phyloP scores from a whole-genome alignment of 2,797 vertebrate species.

The Argyrosomus regius region DNA sequence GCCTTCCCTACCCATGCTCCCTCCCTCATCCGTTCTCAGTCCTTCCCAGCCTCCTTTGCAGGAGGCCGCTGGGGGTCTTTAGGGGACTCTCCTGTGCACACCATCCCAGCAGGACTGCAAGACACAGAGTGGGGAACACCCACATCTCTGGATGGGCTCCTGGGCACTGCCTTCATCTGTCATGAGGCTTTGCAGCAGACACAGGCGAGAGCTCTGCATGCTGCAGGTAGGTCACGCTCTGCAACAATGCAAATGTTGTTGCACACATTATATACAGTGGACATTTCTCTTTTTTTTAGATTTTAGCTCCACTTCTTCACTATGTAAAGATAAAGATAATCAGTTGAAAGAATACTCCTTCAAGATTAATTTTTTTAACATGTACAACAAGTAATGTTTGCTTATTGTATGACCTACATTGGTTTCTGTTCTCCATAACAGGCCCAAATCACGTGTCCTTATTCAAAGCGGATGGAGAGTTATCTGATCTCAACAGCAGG shows the following conservation, averaged over 20 bases:
- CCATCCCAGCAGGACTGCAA: constrained; percentile 92
- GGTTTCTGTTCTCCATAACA: constrained; percentile 64
- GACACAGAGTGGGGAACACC: constrained; percentile 97
- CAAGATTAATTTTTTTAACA: not conserved
- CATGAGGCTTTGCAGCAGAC: constrained; percentile 90
- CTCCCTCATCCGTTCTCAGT: constrained; percentile 91
- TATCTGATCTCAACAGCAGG: constrained; percentile 90
- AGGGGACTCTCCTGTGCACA: constrained; percentile 87
- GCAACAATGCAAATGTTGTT: not conserved
- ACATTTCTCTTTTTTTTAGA: not conserved
- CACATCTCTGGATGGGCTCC: constrained; percentile 93
- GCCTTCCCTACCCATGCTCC: constrained; percentile 78
- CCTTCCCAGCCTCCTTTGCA: constrained; percentile 90
- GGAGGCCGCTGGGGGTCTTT: constrained; percentile 76
- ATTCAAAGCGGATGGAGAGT: constrained; percentile 91
- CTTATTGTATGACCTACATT: constrained; percentile 41
- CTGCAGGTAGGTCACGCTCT: constrained; percentile 81
- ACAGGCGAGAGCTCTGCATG: constrained; percentile 85
- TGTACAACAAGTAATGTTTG: constrained; percentile 23
- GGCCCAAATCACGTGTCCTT: constrained; percentile 93
- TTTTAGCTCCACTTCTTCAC: not conserved
- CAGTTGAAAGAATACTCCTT: constrained; percentile 4
- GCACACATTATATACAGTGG: not conserved
- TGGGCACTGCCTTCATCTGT: constrained; percentile 95
- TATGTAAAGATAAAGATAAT: constrained; percentile 17